Evolutionary conservation across 2,113 vertebrate species (phyloP).

Genomic region (Cyanoderma ruficeps): DNA sequence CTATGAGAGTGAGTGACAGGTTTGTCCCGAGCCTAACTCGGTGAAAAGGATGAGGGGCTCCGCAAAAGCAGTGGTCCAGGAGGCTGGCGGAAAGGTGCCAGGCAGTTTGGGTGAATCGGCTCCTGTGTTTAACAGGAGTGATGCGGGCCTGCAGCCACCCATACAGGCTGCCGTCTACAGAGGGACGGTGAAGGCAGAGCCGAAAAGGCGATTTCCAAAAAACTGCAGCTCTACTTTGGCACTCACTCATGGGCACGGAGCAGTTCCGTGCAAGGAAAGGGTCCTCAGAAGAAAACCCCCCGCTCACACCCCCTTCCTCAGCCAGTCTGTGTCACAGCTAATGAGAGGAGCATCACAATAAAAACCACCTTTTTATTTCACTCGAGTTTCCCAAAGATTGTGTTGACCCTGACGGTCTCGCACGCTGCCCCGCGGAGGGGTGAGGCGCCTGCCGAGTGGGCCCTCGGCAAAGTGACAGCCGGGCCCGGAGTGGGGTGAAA

Average conservation of each 20-base stretch:
- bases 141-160: neutral
- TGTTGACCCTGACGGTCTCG: neutral
- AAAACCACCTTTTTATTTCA: neutral
- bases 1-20: neutral
- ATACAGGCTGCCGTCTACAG: neutral
- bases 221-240: neutral
- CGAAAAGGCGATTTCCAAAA: neutral
- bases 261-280: neutral
- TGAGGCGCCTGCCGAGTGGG: neutral
- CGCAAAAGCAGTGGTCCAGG: accelerated
- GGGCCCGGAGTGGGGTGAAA: neutral
- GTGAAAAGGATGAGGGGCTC: neutral
- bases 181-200: neutral
- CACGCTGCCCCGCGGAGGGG: neutral
- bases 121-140: neutral
- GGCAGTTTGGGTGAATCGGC: neutral
- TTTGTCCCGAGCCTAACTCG: no score
- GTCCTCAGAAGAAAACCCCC: neutral
- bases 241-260: neutral
- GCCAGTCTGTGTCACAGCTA: neutral
- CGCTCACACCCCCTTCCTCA: neutral
- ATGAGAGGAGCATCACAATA: neutral
- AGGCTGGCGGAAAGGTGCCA: neutral
- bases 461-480: neutral
- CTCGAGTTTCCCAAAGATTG: neutral